These are phyloP conservation scores for Drosophila pandora DNA, from an alignment of 1,140 invertebrate species.

Conservation along the genomic window DNA sequence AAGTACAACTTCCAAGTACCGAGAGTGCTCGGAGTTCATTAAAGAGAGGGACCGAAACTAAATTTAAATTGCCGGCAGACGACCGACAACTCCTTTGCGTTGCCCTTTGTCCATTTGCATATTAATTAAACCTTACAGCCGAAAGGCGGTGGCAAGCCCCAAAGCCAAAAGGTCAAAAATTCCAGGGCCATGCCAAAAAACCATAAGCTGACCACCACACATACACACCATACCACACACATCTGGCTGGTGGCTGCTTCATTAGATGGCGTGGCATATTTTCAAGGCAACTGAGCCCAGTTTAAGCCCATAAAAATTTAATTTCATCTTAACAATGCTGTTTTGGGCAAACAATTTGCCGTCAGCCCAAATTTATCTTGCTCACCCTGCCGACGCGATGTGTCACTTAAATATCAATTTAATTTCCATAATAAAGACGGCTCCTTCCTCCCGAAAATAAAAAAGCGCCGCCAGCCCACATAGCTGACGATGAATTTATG, in stretches of 20 bases:
- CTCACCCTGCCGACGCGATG: slow-evolving; percentile 42
- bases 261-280: slow-evolving; percentile 65
- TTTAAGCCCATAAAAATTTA: slow-evolving; percentile 77
- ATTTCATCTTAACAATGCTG: slow-evolving; percentile 61
- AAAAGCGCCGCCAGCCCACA: neutral
- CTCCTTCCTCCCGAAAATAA: slow-evolving; percentile 5
- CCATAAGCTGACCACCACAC: slow-evolving; percentile 69
- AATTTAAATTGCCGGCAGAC: slow-evolving; percentile 34
- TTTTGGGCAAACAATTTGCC: slow-evolving; percentile 69
- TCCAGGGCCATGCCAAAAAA: slow-evolving; percentile 52
- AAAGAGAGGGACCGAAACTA: slow-evolving; percentile 48
- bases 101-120: slow-evolving; percentile 66
- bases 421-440: slow-evolving; percentile 76
- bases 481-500: slow-evolving; percentile 6
- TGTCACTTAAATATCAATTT: slow-evolving; percentile 82
- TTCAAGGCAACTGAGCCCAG: slow-evolving; percentile 50
- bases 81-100: slow-evolving; percentile 17
- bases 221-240: slow-evolving; percentile 17
- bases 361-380: slow-evolving; percentile 65
- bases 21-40: slow-evolving; percentile 55
- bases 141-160: slow-evolving; percentile 45
- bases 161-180: slow-evolving; percentile 69
- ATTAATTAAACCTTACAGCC: slow-evolving; percentile 75
- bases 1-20: slow-evolving; percentile 20
- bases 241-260: slow-evolving; percentile 48